These are phyloP conservation scores for Hippopotamus amphibius DNA, from an alignment of 2,113 vertebrate genomes.

Conservation along the genomic window DNA sequence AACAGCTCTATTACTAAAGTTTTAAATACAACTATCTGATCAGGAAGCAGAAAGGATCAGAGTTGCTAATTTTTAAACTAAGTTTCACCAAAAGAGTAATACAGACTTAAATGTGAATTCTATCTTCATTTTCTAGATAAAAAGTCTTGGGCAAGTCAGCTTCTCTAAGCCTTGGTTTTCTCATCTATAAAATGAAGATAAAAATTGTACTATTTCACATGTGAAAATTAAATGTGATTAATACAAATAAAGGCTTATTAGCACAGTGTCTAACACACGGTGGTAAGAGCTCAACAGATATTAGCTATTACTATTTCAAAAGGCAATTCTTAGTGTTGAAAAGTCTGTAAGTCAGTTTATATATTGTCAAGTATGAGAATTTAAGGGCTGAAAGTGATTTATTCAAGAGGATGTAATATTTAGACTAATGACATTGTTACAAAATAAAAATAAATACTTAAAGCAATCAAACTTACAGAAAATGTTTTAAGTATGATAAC, in stretches of 20 bases:
- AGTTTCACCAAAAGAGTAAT: neutral
- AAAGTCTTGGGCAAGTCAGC: neutral
- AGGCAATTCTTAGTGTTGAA: neutral
- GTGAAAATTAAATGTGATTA: slow-evolving; percentile 5
- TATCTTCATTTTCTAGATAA: neutral
- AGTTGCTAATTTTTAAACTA: slow-evolving; percentile 9
- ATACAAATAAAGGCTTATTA: neutral
- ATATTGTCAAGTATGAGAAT: neutral
- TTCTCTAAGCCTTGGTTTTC: slow-evolving; percentile 1
- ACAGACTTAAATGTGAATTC: neutral
- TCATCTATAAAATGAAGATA: slow-evolving; percentile 26
- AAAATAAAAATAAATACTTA: too few species aligned
- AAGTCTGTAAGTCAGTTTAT: neutral
- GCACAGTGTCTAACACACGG: neutral
- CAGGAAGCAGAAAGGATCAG: slow-evolving; percentile 25
- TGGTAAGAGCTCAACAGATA: neutral
- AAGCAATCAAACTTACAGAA: neutral
- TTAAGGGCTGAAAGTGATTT: slow-evolving; percentile 49
- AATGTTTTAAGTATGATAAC: neutral
- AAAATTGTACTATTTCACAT: slow-evolving; percentile 8
- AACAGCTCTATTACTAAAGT: neutral
- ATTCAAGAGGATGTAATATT: slow-evolving; percentile 15
- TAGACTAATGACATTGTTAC: neutral
- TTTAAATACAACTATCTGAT: neutral
- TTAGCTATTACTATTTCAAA: neutral